These are phyloP conservation scores for Pantherophis guttatus DNA, from an alignment of 2,113 vertebrate genomes.

Conservation along the genomic window DNA sequence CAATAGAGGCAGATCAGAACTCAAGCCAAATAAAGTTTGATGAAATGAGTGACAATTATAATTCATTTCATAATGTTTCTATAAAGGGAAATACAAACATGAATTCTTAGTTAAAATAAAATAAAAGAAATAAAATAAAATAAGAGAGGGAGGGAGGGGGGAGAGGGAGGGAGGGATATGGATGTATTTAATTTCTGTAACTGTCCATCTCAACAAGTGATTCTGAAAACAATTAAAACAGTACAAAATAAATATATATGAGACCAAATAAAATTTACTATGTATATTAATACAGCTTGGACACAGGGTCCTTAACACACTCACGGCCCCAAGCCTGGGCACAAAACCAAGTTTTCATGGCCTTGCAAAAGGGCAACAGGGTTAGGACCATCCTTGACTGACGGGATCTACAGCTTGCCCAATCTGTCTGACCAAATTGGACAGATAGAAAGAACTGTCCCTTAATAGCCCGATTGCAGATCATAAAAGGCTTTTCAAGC, in stretches of 20 bases:
- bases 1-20: not conserved
- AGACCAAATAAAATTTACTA: not conserved
- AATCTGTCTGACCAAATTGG: not conserved
- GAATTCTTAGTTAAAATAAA: not conserved
- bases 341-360: not conserved
- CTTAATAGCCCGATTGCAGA: not conserved
- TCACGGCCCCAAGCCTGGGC: not conserved
- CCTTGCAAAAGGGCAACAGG: not conserved
- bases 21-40: not conserved
- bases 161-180: too few relatives aligned
- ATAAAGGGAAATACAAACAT: not conserved
- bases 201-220: not conserved
- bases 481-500: not conserved
- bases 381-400: not conserved
- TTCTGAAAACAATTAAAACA: not conserved
- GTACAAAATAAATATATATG: not conserved
- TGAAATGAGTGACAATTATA: not conserved
- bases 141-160: rapidly evolving
- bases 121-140: too few relatives aligned
- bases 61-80: not conserved
- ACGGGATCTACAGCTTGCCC: not conserved
- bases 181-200: not conserved
- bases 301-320: not conserved
- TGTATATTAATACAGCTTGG: not conserved
- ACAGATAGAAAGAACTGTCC: not conserved